phyloP scores from a whole-genome alignment of 2,888 invertebrate species.

The Dysmachus trigonus region DNA sequence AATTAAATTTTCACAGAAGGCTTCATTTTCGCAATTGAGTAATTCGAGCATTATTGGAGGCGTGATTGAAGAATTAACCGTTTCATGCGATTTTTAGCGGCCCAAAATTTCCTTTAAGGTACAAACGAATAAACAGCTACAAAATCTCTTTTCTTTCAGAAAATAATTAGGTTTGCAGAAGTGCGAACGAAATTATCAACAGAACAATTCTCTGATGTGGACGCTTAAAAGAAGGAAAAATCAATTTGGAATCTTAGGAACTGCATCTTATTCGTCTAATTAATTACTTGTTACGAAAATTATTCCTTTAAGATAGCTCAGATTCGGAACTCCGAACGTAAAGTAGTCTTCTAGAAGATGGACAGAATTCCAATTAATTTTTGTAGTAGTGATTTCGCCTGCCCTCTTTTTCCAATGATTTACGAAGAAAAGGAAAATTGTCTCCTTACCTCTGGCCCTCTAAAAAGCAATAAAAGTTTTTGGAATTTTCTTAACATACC shows the following conservation, averaged over 20 bases:
- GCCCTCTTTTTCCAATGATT: no score
- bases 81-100: not conserved
- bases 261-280: not conserved
- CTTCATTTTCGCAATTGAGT: not conserved
- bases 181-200: not conserved
- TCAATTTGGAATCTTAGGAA: not conserved
- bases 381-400: no score
- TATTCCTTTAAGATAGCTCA: not conserved
- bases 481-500: no score
- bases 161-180: not conserved
- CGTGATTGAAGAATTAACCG: not conserved
- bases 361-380: not conserved
- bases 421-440: no score
- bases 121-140: not conserved
- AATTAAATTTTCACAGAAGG: not conserved
- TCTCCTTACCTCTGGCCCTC: no score
- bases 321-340: no score
- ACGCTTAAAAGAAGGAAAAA: not conserved
- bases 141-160: not conserved
- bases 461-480: no score
- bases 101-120: not conserved
- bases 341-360: not conserved
- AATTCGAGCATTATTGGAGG: not conserved
- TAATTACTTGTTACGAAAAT: not conserved
- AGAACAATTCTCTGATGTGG: not conserved